These are phyloP conservation scores for Leptopilina boulardi DNA, from an alignment of 1,140 invertebrate genomes.

Conservation along the genomic window DNA sequence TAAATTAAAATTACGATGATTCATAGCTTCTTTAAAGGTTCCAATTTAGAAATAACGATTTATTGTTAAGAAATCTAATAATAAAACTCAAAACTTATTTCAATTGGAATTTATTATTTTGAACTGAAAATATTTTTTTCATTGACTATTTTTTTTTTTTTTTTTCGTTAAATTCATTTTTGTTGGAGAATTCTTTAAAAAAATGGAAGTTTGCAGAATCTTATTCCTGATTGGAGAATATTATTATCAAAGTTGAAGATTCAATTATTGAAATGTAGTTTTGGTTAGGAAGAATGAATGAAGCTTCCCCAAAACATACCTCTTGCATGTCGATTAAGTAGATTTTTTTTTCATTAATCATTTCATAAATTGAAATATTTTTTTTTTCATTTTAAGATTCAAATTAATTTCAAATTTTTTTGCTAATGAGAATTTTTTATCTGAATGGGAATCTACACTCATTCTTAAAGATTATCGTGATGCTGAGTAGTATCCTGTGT, in stretches of 20 bases:
- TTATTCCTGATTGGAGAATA: too few relatives aligned
- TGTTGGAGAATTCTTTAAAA: too few relatives aligned
- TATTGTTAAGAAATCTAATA: too few relatives aligned
- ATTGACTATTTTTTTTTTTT: too few relatives aligned
- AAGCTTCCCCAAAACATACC: conserved; percentile 74
- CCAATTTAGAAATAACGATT: too few relatives aligned
- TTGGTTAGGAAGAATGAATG: conserved; percentile 71
- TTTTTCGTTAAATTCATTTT: too few relatives aligned
- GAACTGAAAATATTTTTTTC: too few relatives aligned
- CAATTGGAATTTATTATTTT: too few relatives aligned
- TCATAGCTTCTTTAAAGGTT: too few relatives aligned
- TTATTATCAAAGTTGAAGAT: not conserved
- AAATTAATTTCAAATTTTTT: not conserved
- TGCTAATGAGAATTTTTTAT: not conserved
- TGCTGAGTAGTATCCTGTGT: conserved; percentile 63
- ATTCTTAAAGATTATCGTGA: conserved; percentile 54
- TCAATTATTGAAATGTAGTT: conserved; percentile 55
- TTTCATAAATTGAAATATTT: not conserved
- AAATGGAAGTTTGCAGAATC: too few relatives aligned
- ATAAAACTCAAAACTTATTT: too few relatives aligned
- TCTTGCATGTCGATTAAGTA: conserved; percentile 64
- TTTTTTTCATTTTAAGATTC: not conserved
- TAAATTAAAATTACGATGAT: too few relatives aligned
- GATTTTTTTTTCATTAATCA: conserved; percentile 8
- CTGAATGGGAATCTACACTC: conserved; percentile 44